Evolutionary conservation across 2,797 vertebrate species (phyloP).

Genomic region (Thamnophis elegans): DNA sequence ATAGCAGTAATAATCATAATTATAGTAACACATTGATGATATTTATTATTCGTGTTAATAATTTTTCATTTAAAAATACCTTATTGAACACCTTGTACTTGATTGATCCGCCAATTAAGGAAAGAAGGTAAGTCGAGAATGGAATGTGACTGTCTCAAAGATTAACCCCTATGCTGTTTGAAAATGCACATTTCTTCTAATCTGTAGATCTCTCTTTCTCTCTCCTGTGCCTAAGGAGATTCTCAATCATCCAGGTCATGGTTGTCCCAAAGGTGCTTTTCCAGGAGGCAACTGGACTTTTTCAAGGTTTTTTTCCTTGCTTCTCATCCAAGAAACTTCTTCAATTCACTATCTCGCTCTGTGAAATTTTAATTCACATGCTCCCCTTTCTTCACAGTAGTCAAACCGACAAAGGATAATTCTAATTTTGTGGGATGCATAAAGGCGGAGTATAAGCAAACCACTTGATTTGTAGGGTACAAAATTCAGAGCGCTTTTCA

Average conservation of each 20-base stretch:
- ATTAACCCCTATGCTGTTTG: conserved; percentile 1
- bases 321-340: neutral
- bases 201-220: neutral
- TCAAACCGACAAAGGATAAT: neutral
- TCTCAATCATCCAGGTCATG: neutral
- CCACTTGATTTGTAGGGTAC: neutral
- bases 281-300: neutral
- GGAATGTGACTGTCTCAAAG: neutral
- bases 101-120: conserved; percentile 27
- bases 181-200: neutral
- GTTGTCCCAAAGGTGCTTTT: neutral
- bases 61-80: neutral
- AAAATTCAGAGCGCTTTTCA: neutral
- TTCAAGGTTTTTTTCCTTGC: neutral
- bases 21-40: too few relatives aligned
- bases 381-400: neutral
- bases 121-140: conserved; percentile 26
- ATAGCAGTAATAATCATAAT: too few relatives aligned
- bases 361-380: neutral
- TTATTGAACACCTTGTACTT: conserved; percentile 5
- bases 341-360: neutral
- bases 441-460: neutral
- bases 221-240: neutral
- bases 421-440: too few relatives aligned
- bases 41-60: too few relatives aligned